A percentile compares a stretch with the other conserved stretches of the same genome.
These are phyloP conservation scores for Eubucco bourcierii DNA, from an alignment of 2,113 vertebrate genomes.

Conservation along the genomic window DNA sequence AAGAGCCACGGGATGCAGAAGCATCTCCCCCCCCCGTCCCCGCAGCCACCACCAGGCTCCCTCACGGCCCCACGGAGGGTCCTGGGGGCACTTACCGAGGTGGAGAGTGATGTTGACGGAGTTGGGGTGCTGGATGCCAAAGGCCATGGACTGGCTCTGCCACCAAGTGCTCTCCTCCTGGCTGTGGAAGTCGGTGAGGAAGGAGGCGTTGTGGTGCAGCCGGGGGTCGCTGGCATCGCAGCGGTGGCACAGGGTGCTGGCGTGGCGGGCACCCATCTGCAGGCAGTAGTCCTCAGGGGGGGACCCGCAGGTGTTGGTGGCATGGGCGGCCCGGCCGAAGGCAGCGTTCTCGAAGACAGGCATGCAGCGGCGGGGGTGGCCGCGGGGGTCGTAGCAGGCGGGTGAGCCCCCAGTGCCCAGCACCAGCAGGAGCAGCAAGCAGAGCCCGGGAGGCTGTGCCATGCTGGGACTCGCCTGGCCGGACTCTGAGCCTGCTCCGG, in stretches of 20 bases:
- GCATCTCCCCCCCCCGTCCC: not conserved
- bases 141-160: constrained; percentile 96
- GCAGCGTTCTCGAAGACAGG: constrained; percentile 90
- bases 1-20: not conserved
- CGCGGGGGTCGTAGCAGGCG: constrained; percentile 79
- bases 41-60: rapidly evolving
- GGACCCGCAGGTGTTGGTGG: constrained; percentile 84
- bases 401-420: constrained; percentile 69
- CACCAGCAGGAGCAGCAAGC: constrained; percentile 32
- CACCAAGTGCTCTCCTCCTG: constrained; percentile 94
- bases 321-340: constrained; percentile 77
- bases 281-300: constrained; percentile 90
- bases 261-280: constrained; percentile 80
- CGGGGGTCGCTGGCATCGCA: constrained; percentile 77
- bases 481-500: not conserved
- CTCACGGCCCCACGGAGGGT: rapidly evolving
- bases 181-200: constrained; percentile 92
- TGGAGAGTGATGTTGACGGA: constrained; percentile 89
- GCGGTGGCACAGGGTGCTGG: constrained; percentile 80
- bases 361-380: constrained; percentile 82
- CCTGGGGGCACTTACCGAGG: constrained; percentile 80
- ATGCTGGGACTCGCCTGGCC: constrained; percentile 40
- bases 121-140: constrained; percentile 87
- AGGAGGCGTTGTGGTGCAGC: constrained; percentile 81
- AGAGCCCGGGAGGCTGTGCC: constrained; percentile 44